Evolutionary conservation across 2,113 vertebrate genomes (phyloP).

Genomic region (Antigone vipio): DNA sequence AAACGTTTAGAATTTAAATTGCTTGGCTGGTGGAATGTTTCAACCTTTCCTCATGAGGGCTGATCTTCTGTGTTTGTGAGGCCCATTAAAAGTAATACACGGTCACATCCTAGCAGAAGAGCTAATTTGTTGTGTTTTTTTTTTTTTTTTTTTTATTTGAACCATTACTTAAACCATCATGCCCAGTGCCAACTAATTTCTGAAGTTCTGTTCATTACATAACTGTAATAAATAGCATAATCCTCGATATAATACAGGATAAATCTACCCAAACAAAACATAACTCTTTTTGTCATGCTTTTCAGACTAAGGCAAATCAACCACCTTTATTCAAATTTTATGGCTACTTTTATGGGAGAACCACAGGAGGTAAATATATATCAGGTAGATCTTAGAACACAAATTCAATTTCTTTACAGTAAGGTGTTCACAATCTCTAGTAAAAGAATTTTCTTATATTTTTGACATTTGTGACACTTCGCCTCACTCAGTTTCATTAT

Average conservation of each 20-base stretch:
- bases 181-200: not conserved
- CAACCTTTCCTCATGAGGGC: not conserved
- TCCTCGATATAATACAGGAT: not conserved
- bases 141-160: not conserved
- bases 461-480: not conserved
- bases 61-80: not conserved
- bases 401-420: not conserved
- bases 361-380: not conserved
- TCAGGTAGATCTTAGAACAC: not conserved
- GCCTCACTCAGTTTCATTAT: not conserved
- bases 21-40: not conserved
- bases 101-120: not conserved
- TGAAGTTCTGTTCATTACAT: not conserved
- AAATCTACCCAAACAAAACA: not conserved
- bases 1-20: conserved; percentile 37
- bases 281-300: not conserved
- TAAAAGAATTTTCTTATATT: not conserved
- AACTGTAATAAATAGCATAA: not conserved
- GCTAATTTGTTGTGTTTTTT: not conserved
- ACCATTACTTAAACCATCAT: not conserved
- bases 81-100: not conserved
- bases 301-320: not conserved
- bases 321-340: not conserved
- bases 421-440: not conserved
- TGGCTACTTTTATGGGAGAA: not conserved